phyloP scores from a whole-genome alignment of 2,797 vertebrate species.

The Sandelia bainsii region DNA sequence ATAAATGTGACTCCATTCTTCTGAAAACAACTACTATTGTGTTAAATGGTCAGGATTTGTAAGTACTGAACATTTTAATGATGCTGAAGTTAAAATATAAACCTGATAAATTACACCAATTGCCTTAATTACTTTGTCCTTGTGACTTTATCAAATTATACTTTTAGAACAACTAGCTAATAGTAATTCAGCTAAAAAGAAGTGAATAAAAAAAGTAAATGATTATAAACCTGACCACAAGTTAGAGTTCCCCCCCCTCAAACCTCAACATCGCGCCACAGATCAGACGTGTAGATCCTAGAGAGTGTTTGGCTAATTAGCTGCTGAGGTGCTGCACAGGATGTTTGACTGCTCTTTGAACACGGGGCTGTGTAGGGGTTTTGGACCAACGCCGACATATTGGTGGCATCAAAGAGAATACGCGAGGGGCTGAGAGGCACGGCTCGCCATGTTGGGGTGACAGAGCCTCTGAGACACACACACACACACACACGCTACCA shows the following conservation, averaged over 20 bases:
- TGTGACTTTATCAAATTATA: too few species aligned
- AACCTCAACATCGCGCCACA: not conserved
- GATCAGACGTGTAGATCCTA: not conserved
- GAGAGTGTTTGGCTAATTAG: conserved; percentile 64
- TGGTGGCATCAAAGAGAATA: conserved; percentile 78
- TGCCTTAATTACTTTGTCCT: too few species aligned
- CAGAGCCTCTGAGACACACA: conserved; percentile 34
- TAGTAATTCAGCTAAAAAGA: too few species aligned
- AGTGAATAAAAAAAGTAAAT: too few species aligned
- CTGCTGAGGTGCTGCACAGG: conserved; percentile 33
- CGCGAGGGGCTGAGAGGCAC: conserved; percentile 40
- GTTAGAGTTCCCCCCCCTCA: not conserved
- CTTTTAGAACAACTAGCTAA: too few species aligned
- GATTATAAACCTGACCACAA: not conserved
- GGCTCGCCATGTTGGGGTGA: conserved; percentile 41
- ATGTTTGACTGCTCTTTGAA: conserved; percentile 66
- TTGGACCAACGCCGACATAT: conserved; percentile 54
- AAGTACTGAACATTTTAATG: not conserved
- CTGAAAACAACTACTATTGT: not conserved
- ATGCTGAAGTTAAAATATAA: not conserved
- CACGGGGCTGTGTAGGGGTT: conserved; percentile 23
- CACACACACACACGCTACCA: conserved; percentile 7
- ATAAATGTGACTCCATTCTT: too few species aligned
- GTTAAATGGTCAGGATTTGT: not conserved
- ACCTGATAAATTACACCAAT: too few species aligned